Base-by-base conservation (phyloP, 1,140 invertebrate species). In the Battus philenor region DNA sequence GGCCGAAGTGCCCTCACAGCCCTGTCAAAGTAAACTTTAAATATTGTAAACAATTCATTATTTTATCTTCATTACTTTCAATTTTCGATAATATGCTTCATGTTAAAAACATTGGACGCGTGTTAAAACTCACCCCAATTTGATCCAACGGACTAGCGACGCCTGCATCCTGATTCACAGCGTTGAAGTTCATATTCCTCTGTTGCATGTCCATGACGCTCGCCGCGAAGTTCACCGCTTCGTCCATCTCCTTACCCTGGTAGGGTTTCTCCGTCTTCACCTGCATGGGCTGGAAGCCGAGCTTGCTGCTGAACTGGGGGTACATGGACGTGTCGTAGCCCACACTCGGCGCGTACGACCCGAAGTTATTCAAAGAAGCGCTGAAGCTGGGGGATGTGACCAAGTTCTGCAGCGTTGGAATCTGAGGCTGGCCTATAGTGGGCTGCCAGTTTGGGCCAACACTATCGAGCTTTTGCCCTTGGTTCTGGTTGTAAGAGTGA, bases 271-370 rank as follows among this genome's bases (percentile, higher is more conserved):
- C 62, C 33, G 65, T 55, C 34, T 68, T 63, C 55, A 63, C 59
- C 18, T 68, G 63, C 10, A 68, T 11, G 1, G 67, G 65, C 16
- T 63, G 75, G 58, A 66, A 79, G 5, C 49, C 36, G 3, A 75
- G 34, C 43, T 75, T 82, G 17, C 61, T 72, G 24, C 11, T 52
- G 43, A 81, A 84, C 26, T 81, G 73, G 0, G 79, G 77, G 48
- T 84, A 84, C 75, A 84, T 76, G 0, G 75, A 51, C 1, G 79
- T 66, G 32, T 84, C 79, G 43, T 81, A 84, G 3, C 58, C 52
- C 2, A 76, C 64, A 0, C 60, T n/a, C 0, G 64, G 43, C 0
- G 64, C 53, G 51, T 76, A 81, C 0, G 55, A 48, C 6, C 44
- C 50, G 18, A 73, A 78, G 9, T 31, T 70, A 17, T 57, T 68